These are phyloP conservation scores for Channa maculata DNA, from an alignment of 2,113 vertebrate species.

Conservation along the genomic window DNA sequence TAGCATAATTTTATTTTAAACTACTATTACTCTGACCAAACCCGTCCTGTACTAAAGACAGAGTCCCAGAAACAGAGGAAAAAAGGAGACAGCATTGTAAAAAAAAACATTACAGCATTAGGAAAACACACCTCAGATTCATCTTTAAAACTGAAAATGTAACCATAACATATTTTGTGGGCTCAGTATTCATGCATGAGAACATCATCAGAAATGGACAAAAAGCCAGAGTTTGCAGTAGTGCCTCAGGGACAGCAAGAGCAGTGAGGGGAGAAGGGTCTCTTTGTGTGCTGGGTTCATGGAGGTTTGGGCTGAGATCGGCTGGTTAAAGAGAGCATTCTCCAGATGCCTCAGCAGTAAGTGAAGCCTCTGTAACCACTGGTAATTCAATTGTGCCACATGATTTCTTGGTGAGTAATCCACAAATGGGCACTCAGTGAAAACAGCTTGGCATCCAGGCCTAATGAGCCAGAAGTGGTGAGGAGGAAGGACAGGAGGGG, in stretches of 20 bases:
- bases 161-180: slow-evolving; percentile 19
- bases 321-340: slow-evolving; percentile 76
- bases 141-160: slow-evolving; percentile 32
- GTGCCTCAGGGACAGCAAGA: slow-evolving; percentile 62
- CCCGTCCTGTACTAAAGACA: slow-evolving; percentile 35
- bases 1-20: too few relatives aligned
- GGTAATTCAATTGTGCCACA: slow-evolving; percentile 78
- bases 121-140: slow-evolving; percentile 42
- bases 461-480: slow-evolving; percentile 51
- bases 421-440: slow-evolving; percentile 68
- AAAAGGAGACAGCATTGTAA: slow-evolving; percentile 3
- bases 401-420: slow-evolving; percentile 78
- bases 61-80: background rate
- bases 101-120: background rate
- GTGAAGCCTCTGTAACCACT: slow-evolving; percentile 66
- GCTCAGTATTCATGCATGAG: background rate
- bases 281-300: slow-evolving; percentile 74
- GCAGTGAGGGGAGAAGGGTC: slow-evolving; percentile 65
- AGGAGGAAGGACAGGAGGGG: background rate
- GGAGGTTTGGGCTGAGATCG: slow-evolving; percentile 51
- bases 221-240: slow-evolving; percentile 33
- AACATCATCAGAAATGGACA: slow-evolving; percentile 20
- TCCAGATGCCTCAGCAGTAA: slow-evolving; percentile 77
- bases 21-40: background rate
- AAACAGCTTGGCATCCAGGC: slow-evolving; percentile 65